A percentile compares a stretch with the other conserved stretches of the same genome.
These are phyloP conservation scores for Ecliptopera silaceata DNA, from an alignment of 2,888 invertebrate genomes.

Conservation along the genomic window DNA sequence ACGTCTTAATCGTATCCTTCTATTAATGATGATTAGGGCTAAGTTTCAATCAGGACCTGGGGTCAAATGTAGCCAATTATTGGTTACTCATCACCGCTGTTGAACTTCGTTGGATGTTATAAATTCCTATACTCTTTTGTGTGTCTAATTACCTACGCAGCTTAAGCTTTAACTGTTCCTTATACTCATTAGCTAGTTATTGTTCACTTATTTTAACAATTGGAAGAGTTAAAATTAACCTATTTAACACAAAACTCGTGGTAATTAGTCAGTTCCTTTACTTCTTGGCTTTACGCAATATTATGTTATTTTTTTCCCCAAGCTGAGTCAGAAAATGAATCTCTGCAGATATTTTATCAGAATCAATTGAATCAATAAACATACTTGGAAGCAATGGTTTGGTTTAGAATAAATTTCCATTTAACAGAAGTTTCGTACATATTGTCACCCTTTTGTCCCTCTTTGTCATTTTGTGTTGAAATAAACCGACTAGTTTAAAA, in stretches of 20 bases:
- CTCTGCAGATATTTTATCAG: neutral
- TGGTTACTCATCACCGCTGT: constrained; percentile 42
- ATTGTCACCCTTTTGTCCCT: neutral
- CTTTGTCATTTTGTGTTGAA: neutral
- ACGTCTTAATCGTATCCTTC: constrained; percentile 56
- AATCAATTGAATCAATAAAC: neutral
- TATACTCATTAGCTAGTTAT: constrained; percentile 18
- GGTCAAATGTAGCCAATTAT: constrained; percentile 66
- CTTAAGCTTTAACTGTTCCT: constrained; percentile 4
- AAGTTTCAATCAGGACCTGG: constrained; percentile 53
- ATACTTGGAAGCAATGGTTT: neutral
- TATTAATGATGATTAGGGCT: constrained; percentile 60
- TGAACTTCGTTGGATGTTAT: constrained; percentile 25
- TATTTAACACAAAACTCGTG: neutral
- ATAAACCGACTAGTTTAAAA: neutral
- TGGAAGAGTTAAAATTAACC: constrained; percentile 1
- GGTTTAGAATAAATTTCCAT: neutral
- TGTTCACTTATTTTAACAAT: constrained; percentile 8
- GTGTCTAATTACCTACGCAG: constrained; percentile 17
- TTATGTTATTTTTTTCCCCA: constrained; percentile 15
- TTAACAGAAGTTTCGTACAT: neutral
- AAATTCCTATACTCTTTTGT: constrained; percentile 29
- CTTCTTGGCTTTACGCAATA: constrained; percentile 5
- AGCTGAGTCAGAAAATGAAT: constrained; percentile 12
- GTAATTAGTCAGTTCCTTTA: constrained; percentile 11